Evolutionary conservation across 1,140 invertebrate genomes (phyloP).

Genomic region (Euwallacea similis): DNA sequence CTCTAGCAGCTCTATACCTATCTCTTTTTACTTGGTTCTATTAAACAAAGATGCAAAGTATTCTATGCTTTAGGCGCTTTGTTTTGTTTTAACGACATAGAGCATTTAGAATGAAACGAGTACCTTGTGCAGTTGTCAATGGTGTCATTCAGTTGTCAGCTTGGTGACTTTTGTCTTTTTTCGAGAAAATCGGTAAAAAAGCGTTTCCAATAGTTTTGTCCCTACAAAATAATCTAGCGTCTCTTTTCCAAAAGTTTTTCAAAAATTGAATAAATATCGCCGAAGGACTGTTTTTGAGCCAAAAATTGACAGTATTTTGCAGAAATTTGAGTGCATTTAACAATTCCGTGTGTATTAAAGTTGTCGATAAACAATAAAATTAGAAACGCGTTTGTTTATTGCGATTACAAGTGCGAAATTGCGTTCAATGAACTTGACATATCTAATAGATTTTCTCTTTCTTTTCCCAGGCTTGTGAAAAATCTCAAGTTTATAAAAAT

Average conservation of each 20-base stretch:
- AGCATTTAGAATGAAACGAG: no score
- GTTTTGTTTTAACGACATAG: no score
- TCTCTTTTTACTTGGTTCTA: no score
- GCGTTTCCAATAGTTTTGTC: slow-evolving; percentile 14
- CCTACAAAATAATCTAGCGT: slow-evolving; percentile 16
- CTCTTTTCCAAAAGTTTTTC: slow-evolving; percentile 22
- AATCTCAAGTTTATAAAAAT: slow-evolving; percentile 53
- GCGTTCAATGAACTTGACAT: slow-evolving; percentile 30
- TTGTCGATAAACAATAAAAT: slow-evolving; percentile 19
- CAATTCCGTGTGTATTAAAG: not conserved
- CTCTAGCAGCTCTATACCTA: no score
- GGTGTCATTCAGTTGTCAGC: no score
- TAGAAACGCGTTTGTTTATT: slow-evolving; percentile 25
- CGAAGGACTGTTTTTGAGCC: not conserved
- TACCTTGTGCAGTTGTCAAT: no score
- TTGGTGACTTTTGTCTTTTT: not conserved
- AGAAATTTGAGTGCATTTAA: slow-evolving; percentile 13
- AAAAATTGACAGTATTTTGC: not conserved
- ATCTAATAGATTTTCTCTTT: slow-evolving; percentile 47
- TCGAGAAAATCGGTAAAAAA: slow-evolving; percentile 23
- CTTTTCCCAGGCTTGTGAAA: slow-evolving; percentile 51
- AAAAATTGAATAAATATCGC: slow-evolving; percentile 12
- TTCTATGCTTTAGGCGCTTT: no score
- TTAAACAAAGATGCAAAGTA: no score
- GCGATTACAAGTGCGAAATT: slow-evolving; percentile 10